Conservation (phyloP, 2,888 invertebrate genomes). For the Hirudinaria manillensis region DNA sequence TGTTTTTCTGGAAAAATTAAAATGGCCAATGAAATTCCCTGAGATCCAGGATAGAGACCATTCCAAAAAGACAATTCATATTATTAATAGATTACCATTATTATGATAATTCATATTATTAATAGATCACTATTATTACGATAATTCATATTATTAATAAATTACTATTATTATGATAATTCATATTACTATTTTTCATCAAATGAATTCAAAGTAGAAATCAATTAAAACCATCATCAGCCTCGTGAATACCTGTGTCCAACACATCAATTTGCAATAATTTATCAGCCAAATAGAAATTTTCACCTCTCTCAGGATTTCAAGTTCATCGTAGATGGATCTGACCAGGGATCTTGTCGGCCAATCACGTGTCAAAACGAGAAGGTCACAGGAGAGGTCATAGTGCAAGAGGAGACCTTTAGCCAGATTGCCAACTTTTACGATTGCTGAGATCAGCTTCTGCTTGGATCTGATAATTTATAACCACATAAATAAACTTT, state of each 20-base stretch:
- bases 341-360: constrained; percentile 5
- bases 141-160: too few species aligned
- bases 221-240: not conserved
- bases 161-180: too few species aligned
- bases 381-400: constrained; percentile 9
- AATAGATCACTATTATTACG: too few species aligned
- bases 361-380: constrained; percentile 17
- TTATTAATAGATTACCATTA: too few species aligned
- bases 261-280: not conserved
- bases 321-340: not conserved
- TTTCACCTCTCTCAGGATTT: not conserved
- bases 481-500: too few species aligned
- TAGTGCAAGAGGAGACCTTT: not conserved
- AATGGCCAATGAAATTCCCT: not conserved
- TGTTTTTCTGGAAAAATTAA: not conserved
- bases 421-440: constrained; percentile 6
- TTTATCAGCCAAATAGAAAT: not conserved
- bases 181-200: too few species aligned
- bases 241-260: not conserved
- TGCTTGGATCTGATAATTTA: not conserved
- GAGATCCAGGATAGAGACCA: too few species aligned
- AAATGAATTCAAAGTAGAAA: too few species aligned
- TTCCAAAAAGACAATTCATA: too few species aligned
- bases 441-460: not conserved
- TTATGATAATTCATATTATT: too few species aligned